Conservation (phyloP, 2,797 vertebrate genomes). For the Alectoris magna region DNA sequence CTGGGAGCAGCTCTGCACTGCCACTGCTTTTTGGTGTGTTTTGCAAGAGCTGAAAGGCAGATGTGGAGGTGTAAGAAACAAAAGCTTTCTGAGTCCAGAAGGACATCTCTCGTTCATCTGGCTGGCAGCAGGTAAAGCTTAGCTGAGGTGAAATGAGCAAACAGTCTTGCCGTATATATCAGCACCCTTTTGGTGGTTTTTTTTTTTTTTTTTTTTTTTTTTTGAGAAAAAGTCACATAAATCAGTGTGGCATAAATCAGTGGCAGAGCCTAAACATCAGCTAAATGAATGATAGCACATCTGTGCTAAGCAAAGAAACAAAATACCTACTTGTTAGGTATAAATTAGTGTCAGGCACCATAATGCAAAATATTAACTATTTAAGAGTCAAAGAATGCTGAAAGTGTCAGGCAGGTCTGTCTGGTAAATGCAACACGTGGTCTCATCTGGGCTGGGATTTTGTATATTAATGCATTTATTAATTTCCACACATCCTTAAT, state of each 20-base stretch:
- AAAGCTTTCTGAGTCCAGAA: not conserved
- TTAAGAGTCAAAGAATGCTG: slow-evolving; percentile 15
- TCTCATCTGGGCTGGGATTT: not conserved
- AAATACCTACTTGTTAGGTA: not conserved
- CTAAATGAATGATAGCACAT: not conserved
- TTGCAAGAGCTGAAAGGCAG: not conserved
- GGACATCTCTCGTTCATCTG: not conserved
- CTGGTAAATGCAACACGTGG: not conserved
- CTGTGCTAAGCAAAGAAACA: not conserved
- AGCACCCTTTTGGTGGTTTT: not conserved
- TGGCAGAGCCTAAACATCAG: not conserved
- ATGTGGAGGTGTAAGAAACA: not conserved
- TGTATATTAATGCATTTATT: slow-evolving; percentile 9
- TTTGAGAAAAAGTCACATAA: not conserved
- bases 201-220: not conserved
- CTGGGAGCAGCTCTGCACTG: not conserved
- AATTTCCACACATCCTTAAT: not conserved
- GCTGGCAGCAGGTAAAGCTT: not conserved
- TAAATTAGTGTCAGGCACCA: not conserved
- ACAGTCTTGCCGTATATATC: not conserved
- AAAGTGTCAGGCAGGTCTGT: not conserved
- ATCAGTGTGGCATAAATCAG: not conserved
- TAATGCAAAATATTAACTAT: not conserved
- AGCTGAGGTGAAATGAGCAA: not conserved
- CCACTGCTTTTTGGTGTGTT: not conserved